Evolutionary conservation across 2,797 vertebrate species (phyloP), one percentile per base, ranked within the genome.

Genomic region (Schizopygopsis malacanthus): DNA sequence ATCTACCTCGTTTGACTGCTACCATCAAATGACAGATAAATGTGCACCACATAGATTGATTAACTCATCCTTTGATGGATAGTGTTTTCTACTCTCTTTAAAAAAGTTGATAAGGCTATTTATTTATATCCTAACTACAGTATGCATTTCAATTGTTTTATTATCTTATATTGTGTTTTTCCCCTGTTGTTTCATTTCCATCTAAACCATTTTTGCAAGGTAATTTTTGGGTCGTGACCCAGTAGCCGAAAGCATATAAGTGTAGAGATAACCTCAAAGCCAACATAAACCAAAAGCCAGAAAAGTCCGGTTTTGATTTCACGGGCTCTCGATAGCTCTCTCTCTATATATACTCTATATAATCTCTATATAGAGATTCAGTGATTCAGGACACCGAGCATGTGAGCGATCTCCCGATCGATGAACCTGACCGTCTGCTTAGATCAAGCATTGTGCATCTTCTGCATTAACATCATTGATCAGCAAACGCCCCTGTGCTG

Each of bases 381-480:
- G 50, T 75, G 76, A 86, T 80, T 86, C 65, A 83, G 72, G 79
- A 77, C 52, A 65, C 61, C 2, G 39, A 83, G 76, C 82, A 84
- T 69, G 61, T 67, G 82, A 81, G 84, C 69, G 54, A 86, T 88
- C 79, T 79, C 72, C 76, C 69, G 77, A 85, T 45, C 69, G 28
- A 87, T 86, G 81, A 87, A 70, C 86, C 88, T 78, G 86, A 85
- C 45, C 81, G 20, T 61, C 56, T 88, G 91, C 91, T 92, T 90
- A 90, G 79, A 89, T 85, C 82, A 65, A 85, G 76, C 75, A 82
- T 86, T 84, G 72, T 50, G 33, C 80, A 85, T 87, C 89, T 79
- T 87, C 59, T 59, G 87, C 89, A 90, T 90, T 91, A 90, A 79
- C 90, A 90, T 89, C 92, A 93, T 92, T 88, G 91, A 94, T 92